Conservation (phyloP, 1,140 invertebrate species). For the Drosophila insularis region DNA sequence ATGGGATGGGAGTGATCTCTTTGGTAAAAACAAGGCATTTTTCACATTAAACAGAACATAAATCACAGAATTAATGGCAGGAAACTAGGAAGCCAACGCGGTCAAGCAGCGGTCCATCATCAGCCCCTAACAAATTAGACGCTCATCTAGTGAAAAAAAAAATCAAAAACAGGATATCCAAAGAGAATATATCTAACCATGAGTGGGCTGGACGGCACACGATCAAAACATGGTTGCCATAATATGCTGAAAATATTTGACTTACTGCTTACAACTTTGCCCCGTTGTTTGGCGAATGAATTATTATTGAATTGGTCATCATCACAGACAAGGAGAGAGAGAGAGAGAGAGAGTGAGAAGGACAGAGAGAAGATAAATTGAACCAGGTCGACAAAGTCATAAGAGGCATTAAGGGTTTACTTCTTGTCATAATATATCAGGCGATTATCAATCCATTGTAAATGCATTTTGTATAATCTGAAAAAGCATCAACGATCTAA, state of each 20-base stretch:
- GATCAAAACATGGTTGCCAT: slow-evolving; percentile 72
- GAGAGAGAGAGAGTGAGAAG: not conserved
- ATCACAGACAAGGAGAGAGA: not conserved
- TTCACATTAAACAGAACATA: slow-evolving; percentile 82
- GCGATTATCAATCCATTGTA: not conserved
- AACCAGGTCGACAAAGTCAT: not conserved
- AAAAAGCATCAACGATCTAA: not conserved
- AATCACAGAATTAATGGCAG: slow-evolving; percentile 76
- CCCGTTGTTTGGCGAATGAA: slow-evolving; percentile 46
- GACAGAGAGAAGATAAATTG: not conserved
- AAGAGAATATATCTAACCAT: slow-evolving; percentile 15
- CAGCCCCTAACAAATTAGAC: slow-evolving; percentile 57
- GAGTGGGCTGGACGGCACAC: slow-evolving; percentile 75
- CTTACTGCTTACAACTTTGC: slow-evolving; percentile 66
- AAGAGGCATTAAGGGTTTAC: slow-evolving; percentile 23
- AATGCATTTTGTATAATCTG: not conserved
- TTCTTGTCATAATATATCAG: slow-evolving; percentile 43
- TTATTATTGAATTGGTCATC: slow-evolving; percentile 64
- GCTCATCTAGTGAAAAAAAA: too few species aligned
- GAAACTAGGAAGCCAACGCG: slow-evolving; percentile 9
- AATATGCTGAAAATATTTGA: slow-evolving; percentile 73
- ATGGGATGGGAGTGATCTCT: slow-evolving; percentile 74
- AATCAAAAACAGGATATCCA: too few species aligned
- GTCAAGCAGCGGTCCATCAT: not conserved
- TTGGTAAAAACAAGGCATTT: slow-evolving; percentile 81